phyloP scores from a whole-genome alignment of 2,888 invertebrate species.

The Acanthosepion esculentum region DNA sequence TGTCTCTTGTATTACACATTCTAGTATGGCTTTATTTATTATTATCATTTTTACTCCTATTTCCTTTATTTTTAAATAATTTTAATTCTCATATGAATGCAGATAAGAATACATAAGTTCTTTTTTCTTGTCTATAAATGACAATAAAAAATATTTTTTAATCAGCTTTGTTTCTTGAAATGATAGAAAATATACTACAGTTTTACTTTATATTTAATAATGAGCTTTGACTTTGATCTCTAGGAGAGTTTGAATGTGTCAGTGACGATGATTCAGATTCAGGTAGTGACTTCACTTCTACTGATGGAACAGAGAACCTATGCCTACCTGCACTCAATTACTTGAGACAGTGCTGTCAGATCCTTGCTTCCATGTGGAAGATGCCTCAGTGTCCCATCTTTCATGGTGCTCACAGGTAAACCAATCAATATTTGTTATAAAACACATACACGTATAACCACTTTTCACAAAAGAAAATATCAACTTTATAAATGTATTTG shows the following conservation, averaged over 20 bases:
- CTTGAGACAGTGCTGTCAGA: slow-evolving; percentile 88
- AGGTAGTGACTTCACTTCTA: slow-evolving; percentile 61
- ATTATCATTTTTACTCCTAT: no score
- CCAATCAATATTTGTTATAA: not conserved
- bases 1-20: no score
- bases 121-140: no score
- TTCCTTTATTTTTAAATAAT: no score
- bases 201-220: not conserved
- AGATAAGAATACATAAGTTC: no score
- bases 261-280: slow-evolving; percentile 67
- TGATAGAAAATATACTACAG: no score
- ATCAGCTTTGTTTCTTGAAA: no score
- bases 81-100: no score
- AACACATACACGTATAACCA: not conserved
- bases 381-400: slow-evolving; percentile 96
- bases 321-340: slow-evolving; percentile 85
- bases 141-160: no score
- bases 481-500: no score
- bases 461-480: not conserved
- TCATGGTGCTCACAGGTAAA: slow-evolving; percentile 84
- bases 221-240: slow-evolving; percentile 19
- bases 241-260: slow-evolving; percentile 69
- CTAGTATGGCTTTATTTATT: no score
- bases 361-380: slow-evolving; percentile 91
- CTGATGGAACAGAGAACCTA: slow-evolving; percentile 64